Evolutionary conservation across 1,140 invertebrate species (phyloP).

Genomic region (Eulimnadia texana): DNA sequence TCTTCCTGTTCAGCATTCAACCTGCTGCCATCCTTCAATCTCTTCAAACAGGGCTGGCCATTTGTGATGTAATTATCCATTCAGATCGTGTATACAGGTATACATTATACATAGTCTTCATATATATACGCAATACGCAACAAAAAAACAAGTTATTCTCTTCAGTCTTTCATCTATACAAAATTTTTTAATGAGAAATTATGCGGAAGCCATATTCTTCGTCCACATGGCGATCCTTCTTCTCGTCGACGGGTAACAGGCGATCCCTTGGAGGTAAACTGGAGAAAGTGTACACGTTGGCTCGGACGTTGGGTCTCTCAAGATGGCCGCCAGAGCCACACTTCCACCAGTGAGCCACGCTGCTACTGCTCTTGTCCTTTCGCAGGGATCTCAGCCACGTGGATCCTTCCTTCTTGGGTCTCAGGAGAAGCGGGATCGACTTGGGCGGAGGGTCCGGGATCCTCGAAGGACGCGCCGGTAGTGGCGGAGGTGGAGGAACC

Average conservation of each 20-base stretch:
- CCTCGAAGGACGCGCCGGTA: background rate
- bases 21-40: background rate
- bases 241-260: background rate
- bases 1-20: background rate
- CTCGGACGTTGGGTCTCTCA: background rate
- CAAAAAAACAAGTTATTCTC: background rate
- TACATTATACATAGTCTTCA: background rate
- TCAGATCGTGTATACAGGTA: background rate
- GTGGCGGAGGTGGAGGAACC: constrained; percentile 12
- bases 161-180: background rate
- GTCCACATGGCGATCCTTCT: background rate
- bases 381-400: background rate
- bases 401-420: background rate
- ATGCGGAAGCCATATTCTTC: background rate
- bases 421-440: background rate
- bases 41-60: background rate
- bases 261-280: background rate
- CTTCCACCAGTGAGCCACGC: background rate
- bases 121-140: background rate
- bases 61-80: background rate
- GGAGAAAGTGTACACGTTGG: background rate
- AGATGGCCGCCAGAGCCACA: background rate
- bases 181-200: background rate
- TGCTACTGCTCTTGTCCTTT: background rate
- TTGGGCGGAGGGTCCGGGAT: background rate